Base-by-base conservation (phyloP, 2,113 vertebrate genomes). In the Alces alces region DNA sequence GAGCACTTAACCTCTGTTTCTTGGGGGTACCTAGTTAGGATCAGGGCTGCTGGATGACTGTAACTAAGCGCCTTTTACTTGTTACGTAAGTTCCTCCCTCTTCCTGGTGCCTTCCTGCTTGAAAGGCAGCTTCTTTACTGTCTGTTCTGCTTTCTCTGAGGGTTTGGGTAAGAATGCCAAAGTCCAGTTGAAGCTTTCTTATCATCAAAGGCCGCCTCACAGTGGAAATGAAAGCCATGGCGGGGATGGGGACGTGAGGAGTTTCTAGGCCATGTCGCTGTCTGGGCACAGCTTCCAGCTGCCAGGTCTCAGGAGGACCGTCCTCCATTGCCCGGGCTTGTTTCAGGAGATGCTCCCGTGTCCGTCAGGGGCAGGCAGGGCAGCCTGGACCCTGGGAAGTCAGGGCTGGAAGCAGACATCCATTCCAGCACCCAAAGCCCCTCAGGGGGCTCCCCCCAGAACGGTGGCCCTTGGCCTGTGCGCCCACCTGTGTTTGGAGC, bases 361-460 rank as follows among this genome's bases (percentile, higher is more conserved):
- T 21, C 39, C 1, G 0, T 5, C 25, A 33, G 25, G 33, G 45
- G 45, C 7, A 33, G 47, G 30, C 7, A 14, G 50, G 33, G 52
- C 80, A 15, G 50, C 47, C 39, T 66, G 64, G n/a, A 55, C n/a
- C 58, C 60, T 83, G 47, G n/a, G 39, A 70, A 33, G 61, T n/a
- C 17, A 6, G 47, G 28, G 58, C 47, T 66, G 27, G 60, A 23
- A 30, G 39, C 47, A 19, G 36, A 83, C 79, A 55, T 17, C 19
- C 47, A 55, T 27, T 33, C 19, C 79, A 84, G n/a, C 36, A 23
- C 36, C 13, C 28, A 55, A 9, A 45, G 13, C 14, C 39, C 79
- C 50, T 66, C 4, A 0, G 13, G 10, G 33, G 27, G 1, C 23
- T 36, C 9, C 5, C 3, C 19, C 16, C 28, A 23, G 0, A 6